Evolutionary conservation across 2,113 vertebrate species (phyloP), one percentile per base, ranked within the genome.

Genomic region (Psittacus erithacus): DNA sequence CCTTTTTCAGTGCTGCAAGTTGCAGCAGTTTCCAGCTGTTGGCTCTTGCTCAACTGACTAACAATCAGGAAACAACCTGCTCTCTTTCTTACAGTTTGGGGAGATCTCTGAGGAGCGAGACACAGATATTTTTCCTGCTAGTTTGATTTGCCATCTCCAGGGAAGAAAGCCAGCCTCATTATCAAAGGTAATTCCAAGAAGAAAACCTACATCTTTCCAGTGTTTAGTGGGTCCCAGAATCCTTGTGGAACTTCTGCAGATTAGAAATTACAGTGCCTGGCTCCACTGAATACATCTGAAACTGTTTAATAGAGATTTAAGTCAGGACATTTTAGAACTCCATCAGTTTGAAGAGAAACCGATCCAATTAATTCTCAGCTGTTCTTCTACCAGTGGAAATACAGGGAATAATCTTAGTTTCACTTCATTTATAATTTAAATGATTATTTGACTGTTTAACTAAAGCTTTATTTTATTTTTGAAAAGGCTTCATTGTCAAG

Each of bases 361-460:
- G 4, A 90, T 78, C 27, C 68, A 91, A 88, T 93, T 95, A 95
- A 90, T 94, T 93, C 59, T 96, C 82, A 93, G 60, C 82, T 88
- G 53, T 75, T 90, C 93, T 86, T 84, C 55, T 31, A 31, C 50
- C 43, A 86, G 53, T 46, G 25, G 88, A 96, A 95, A 94, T 74
- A 86, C 28, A 53, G 63, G 49, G 68, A 94, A 92, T 83, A 94
- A 96, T 86, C 75, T 80, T 80, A 77, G 68, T 92, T 94, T 63
- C 59, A 90, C 82, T 88, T 86, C 62, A 96, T 96, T 95, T 92
- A 96, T 95, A 90, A 97, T 96, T 96, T 92, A 96, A 91, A 95
- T 85, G 2, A 97, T 94, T 94, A 79, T 94, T 95, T 95, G 53
- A 88, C 63, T 94, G 33, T 94, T 96, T 96, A 92, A 97, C 93